Evolutionary conservation across 2,888 invertebrate species (phyloP).

Genomic region (Subacronicta megacephala): DNA sequence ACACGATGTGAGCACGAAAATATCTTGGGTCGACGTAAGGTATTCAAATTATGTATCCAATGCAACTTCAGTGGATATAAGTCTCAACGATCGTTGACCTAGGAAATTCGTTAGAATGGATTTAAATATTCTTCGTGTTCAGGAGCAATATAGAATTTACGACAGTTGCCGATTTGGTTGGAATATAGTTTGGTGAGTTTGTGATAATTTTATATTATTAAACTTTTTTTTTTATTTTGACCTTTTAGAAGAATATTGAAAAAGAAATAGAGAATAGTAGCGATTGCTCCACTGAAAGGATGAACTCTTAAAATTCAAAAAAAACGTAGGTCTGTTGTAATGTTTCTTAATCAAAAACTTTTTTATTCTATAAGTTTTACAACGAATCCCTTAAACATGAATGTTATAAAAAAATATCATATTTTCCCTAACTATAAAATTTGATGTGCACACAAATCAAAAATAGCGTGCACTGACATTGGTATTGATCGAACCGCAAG

Average conservation of each 20-base stretch:
- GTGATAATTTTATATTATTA: background rate
- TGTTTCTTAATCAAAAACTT: too few relatives aligned
- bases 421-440: slow-evolving; percentile 25
- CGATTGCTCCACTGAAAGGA: too few relatives aligned
- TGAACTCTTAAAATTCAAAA: too few relatives aligned
- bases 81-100: slow-evolving; percentile 23
- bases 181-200: background rate
- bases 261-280: too few relatives aligned
- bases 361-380: too few relatives aligned
- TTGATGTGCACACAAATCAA: slow-evolving; percentile 42
- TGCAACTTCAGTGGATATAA: slow-evolving; percentile 35
- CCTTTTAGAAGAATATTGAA: too few relatives aligned
- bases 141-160: slow-evolving; percentile 27
- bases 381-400: background rate
- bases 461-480: slow-evolving; percentile 63
- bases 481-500: slow-evolving; percentile 65
- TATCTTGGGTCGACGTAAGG: slow-evolving; percentile 39
- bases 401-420: slow-evolving; percentile 5
- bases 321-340: too few relatives aligned
- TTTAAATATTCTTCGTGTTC: slow-evolving; percentile 34
- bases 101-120: slow-evolving; percentile 33
- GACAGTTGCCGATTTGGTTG: slow-evolving; percentile 17
- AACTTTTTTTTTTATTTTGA: slow-evolving; percentile 2
- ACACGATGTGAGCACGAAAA: slow-evolving; percentile 46
- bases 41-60: slow-evolving; percentile 46